Base-by-base conservation (phyloP, 2,113 vertebrate species). In the Fukomys damarensis region DNA sequence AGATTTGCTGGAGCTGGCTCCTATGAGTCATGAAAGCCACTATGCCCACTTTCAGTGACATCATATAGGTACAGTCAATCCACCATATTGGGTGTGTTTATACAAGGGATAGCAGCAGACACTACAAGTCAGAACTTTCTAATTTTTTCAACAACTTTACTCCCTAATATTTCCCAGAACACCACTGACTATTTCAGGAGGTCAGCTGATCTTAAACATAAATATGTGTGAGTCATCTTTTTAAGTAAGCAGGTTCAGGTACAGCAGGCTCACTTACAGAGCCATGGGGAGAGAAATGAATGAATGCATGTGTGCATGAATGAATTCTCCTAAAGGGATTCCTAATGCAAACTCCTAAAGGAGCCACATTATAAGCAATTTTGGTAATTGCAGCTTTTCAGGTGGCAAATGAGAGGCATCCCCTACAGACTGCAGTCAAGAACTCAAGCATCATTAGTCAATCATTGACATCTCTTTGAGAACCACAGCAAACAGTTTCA, bases 361-460 rank as follows among this genome's bases (percentile, higher is more conserved):
- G 85, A 97, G 70, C 92, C 28, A 43, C 94, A 92, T 95, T 95
- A 93, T 70, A 86, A 97, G 95, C 56, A 96, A 94, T 95, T 97
- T 94, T 86, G 41, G 74, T 97, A 97, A 97, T 92, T 96, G 93
- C 91, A 94, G 92, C 84, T 92, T 97, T 97, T 96, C 86, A 95
- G 86, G 93, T 95, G 91, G 91, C 95, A 96, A 96, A 97, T 89
- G 89, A 97, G 84, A 74, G 56, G 72, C 93, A 86, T 87, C 91
- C 91, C 96, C 93, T 91, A 56, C 66, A 68, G 95, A 93, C 41
- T 74, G 41, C 77, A 97, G 96, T 93, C 88, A 85, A 94, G 91
- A 91, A 91, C 89, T 92, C 93, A 52, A 93, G 80, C 65, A 41
- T 95, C 95, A 91, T 95, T 94, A 96, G 86, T 95, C 94, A 97